Base-by-base conservation (phyloP, 2,113 vertebrate species). In the Oreochromis spilurus region DNA sequence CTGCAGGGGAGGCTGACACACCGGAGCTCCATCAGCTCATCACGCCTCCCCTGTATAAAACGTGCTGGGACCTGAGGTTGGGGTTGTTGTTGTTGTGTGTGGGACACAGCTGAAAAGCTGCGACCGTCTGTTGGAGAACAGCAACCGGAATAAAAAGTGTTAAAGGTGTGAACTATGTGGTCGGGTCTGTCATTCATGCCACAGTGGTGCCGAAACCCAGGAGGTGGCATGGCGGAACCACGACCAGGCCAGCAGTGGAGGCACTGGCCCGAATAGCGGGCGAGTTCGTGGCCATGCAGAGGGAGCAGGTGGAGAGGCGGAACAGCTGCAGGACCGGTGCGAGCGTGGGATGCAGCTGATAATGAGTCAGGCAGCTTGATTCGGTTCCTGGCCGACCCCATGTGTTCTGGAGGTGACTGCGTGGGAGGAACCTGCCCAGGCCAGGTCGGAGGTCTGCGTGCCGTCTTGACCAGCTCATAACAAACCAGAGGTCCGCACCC, bases 371-470 rank as follows among this genome's bases (percentile, higher is more conserved):
- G 57, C 57, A 60, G 29, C 16, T 34, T 6, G 57, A 34, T 17
- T 34, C 0, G 5, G 57, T 60, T 34, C 57, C 5, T 60, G 16
- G 57, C 1, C 1, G 29, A 60, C 29, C 57, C 57, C 0, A 10
- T 2, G 57, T 60, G 29, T 60, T 34, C 29, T 34, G 58, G 58
- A 60, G 29, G 29, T 60, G 29, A 34, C 16, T 1, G 2, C 0
- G 26, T 3, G 7, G 55, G 55, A 58, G 55, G 4, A 13, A 58
- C 55, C 26, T 58, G 14, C 26, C 14, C 57, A 60, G 14, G 57
- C 57, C 9, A 14, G 31, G 26, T 58, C 3, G 0, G 0, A 31
- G 14, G 57, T 58, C 8, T 0, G 57, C 17, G 17, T 60, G 57
- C 57, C 0, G 5, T 60, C 57, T 60, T 26, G 57, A 31, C 26